A percentile compares a stretch with the other conserved stretches of the same genome.
These are phyloP conservation scores for Columbina picui DNA, from an alignment of 2,113 vertebrate species.

Conservation along the genomic window DNA sequence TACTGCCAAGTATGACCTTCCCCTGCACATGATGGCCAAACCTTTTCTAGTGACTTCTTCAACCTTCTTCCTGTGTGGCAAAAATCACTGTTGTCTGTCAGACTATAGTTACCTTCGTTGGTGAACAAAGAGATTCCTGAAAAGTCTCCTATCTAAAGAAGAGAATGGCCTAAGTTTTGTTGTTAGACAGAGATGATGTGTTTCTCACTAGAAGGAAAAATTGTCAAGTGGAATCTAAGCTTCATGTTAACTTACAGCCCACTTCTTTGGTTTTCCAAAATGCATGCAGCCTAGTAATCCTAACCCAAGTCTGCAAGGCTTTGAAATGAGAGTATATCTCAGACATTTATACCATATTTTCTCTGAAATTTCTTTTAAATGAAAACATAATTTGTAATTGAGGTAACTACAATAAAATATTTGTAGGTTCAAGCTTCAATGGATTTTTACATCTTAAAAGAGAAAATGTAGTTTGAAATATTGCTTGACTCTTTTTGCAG, in stretches of 20 bases:
- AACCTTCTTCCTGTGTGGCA: background rate
- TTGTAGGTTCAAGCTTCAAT: background rate
- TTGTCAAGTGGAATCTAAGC: background rate
- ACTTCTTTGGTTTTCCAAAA: background rate
- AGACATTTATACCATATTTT: background rate
- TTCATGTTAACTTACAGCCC: background rate
- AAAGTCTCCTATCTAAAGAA: background rate
- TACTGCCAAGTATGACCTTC: background rate
- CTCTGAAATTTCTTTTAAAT: background rate
- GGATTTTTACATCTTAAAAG: background rate
- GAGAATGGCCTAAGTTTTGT: background rate
- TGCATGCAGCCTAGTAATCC: background rate
- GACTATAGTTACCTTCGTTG: background rate
- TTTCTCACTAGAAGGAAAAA: background rate
- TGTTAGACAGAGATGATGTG: background rate
- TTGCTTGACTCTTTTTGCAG: background rate
- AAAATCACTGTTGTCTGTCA: background rate
- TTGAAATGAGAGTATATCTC: background rate
- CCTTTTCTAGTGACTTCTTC: background rate
- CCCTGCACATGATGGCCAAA: background rate
- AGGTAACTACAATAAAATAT: background rate
- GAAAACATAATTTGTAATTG: background rate
- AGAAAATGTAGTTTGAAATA: background rate
- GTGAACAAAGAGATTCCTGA: background rate
- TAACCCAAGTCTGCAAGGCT: background rate